phyloP scores from a whole-genome alignment of 2,113 vertebrate genomes.

The Ondatra zibethicus region DNA sequence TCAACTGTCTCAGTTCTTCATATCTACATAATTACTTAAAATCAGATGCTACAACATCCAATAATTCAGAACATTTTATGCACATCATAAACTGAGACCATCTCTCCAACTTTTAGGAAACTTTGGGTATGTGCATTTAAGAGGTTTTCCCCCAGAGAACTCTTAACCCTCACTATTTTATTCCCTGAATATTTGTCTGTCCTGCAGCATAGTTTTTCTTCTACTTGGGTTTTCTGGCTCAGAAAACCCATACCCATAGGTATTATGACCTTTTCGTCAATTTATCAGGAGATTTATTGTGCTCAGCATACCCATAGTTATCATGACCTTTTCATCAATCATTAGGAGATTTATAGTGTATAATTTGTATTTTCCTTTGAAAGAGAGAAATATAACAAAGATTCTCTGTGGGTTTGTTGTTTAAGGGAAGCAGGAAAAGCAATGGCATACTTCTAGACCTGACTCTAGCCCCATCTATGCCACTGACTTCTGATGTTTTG shows the following conservation, averaged over 20 bases:
- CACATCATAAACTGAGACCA: slow-evolving; percentile 42
- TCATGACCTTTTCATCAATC: slow-evolving; percentile 9
- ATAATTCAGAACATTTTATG: slow-evolving; percentile 56
- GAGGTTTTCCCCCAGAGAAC: neutral
- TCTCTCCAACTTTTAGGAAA: slow-evolving; percentile 44
- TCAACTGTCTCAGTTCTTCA: slow-evolving; percentile 55
- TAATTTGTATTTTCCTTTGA: slow-evolving; percentile 35
- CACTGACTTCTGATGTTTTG: neutral
- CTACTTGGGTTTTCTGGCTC: slow-evolving; percentile 41
- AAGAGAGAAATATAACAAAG: neutral
- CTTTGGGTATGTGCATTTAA: slow-evolving; percentile 43
- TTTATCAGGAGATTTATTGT: neutral
- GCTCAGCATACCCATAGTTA: neutral
- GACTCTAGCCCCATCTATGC: neutral
- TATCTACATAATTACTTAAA: slow-evolving; percentile 67
- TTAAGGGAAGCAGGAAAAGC: slow-evolving; percentile 7
- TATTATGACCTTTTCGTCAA: slow-evolving; percentile 22
- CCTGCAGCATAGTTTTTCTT: neutral
- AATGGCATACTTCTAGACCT: neutral
- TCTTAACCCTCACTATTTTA: neutral
- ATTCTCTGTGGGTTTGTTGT: slow-evolving; percentile 1
- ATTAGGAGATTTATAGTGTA: neutral
- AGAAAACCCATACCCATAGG: neutral
- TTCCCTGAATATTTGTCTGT: slow-evolving; percentile 30
- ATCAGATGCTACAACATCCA: slow-evolving; percentile 41